These are phyloP conservation scores for Anguilla megastoma DNA, from an alignment of 2,797 vertebrate genomes.

Conservation along the genomic window DNA sequence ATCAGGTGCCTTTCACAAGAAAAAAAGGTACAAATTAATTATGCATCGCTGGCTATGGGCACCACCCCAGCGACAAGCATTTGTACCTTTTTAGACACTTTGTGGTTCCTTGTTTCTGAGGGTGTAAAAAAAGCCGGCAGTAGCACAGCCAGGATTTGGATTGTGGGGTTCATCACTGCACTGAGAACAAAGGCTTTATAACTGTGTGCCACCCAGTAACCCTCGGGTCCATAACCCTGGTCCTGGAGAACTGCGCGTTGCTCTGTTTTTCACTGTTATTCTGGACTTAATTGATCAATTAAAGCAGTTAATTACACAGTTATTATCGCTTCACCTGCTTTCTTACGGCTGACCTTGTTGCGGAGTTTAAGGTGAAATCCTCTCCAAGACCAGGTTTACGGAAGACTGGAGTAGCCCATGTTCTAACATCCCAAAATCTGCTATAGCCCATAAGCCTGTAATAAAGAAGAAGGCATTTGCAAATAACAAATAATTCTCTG, in stretches of 20 bases:
- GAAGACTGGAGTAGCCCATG: not conserved
- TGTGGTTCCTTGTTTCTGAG: no score
- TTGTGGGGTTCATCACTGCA: no score
- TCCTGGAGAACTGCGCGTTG: not conserved
- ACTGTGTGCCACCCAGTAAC: not conserved
- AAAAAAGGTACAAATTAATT: no score
- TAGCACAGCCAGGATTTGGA: no score
- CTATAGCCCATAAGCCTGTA: not conserved
- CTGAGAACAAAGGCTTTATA: not conserved
- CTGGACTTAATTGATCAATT: not conserved
- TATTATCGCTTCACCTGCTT: not conserved
- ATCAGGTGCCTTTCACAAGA: no score
- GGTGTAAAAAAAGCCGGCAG: no score
- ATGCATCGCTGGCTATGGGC: no score
- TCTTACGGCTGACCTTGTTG: not conserved
- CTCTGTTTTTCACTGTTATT: not conserved
- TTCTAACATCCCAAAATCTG: not conserved
- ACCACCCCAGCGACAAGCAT: no score
- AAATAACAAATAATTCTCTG: not conserved
- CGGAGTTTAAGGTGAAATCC: not conserved
- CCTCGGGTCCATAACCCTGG: not conserved
- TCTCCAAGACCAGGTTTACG: not conserved
- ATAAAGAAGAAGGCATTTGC: not conserved
- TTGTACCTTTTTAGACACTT: no score
- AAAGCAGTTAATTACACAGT: not conserved